Evolutionary conservation across 2,113 vertebrate genomes (phyloP).

Genomic region (Bubalus kerabau): DNA sequence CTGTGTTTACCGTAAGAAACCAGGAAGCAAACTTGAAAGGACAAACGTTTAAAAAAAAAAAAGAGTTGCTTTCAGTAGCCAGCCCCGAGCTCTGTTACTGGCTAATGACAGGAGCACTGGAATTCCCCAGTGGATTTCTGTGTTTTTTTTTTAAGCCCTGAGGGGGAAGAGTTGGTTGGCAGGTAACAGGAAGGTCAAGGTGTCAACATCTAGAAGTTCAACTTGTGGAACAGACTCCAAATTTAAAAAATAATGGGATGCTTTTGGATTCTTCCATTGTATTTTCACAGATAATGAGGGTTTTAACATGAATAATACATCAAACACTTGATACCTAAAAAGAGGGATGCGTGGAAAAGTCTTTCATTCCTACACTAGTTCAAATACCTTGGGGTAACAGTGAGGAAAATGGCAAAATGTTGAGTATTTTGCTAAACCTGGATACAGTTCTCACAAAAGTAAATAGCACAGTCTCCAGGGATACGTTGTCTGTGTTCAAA

Average conservation of each 20-base stretch:
- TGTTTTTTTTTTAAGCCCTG: background rate
- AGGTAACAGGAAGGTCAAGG: background rate
- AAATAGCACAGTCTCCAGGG: background rate
- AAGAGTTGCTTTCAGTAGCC: background rate
- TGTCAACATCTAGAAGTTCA: background rate
- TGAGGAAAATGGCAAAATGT: background rate
- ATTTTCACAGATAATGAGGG: background rate
- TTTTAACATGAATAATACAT: slow-evolving; percentile 37
- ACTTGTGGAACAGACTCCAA: background rate
- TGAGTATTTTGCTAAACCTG: background rate
- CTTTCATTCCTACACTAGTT: background rate
- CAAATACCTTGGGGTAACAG: background rate
- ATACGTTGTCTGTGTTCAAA: background rate
- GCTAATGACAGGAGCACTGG: background rate
- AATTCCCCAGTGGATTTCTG: background rate
- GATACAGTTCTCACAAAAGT: background rate
- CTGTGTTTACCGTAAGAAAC: slow-evolving; percentile 26
- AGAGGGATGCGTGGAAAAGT: background rate
- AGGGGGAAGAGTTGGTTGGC: background rate
- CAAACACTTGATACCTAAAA: background rate
- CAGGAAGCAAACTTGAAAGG: background rate
- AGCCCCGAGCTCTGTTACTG: background rate
- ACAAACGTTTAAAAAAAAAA: slow-evolving; percentile 4
- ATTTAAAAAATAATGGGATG: background rate
- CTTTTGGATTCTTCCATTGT: background rate